Base-by-base conservation (phyloP, 2,888 invertebrate species). In the Oscheius sp. region DNA sequence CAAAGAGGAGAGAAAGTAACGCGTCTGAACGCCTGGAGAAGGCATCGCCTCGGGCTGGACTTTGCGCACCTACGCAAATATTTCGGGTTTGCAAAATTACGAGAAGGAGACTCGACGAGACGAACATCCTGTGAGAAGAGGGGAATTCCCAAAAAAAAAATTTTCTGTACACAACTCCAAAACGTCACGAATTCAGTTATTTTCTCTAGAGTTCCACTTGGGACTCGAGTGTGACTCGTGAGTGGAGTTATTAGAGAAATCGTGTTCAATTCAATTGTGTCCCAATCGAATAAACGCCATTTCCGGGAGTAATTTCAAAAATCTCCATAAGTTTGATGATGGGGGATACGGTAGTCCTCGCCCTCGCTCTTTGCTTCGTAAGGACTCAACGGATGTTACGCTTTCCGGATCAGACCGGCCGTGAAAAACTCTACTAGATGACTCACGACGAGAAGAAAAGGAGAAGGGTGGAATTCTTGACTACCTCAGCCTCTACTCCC, bases 1-100 rank as follows among this genome's bases (percentile, higher is more conserved):
- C n/a, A n/a, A n/a, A 48, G 10, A 48, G 10, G 48, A 15, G 48
- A 48, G 25, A 48, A 15, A 6, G 25, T 2, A 23, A 5, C 23
- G 23, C 20, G 3, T 5, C 4, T 5, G 48, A 48, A 48, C 48
- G 12, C 48, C 25, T 48, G 25, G 23, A 48, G 25, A 10, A 25
- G 48, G 23, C 23, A 25, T 48, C 3, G 48, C 48, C 48, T 45
- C 48, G 48, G 48, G 48, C n/a, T 25, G 3, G 3, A 3, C 12
- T 45, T 17, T 8, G 12, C 48, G 8, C 48, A 23, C 48, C 48
- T 48, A 48, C 48, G 48, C 48, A 48, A 48, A 48, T 48, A 48
- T 25, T 25, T 48, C 25, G 25, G 25, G 48, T 6, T 20, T 20
- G 20, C 23, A 20, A 48, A 48, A 48, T 48, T 25, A 48, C 48